Percentiles rank a stretch among this genome's conserved stretches.
These are phyloP conservation scores for Catocala fraxini DNA, from an alignment of 2,888 invertebrate species.

Conservation along the genomic window DNA sequence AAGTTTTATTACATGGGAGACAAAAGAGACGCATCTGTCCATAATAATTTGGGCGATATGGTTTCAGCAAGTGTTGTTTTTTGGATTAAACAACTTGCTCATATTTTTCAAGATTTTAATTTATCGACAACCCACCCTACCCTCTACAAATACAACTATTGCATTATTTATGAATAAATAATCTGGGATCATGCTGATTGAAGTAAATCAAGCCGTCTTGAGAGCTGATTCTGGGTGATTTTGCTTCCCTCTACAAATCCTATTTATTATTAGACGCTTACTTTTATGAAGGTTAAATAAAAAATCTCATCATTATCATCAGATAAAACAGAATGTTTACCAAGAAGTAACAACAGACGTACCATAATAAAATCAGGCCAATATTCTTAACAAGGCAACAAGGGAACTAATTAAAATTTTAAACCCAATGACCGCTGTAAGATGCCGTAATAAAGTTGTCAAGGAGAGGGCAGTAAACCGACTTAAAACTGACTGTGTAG, in stretches of 20 bases:
- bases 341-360: slow-evolving; percentile 56
- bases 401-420: slow-evolving; percentile 77
- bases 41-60: not conserved
- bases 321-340: slow-evolving; percentile 57
- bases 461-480: slow-evolving; percentile 63
- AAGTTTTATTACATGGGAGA: slow-evolving; percentile 21
- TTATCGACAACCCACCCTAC: no score
- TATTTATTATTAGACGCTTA: slow-evolving; percentile 15
- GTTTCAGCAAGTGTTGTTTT: not conserved
- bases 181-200: no score
- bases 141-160: no score
- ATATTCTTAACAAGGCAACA: slow-evolving; percentile 75
- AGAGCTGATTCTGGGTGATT: not conserved
- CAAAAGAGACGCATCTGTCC: slow-evolving; percentile 5
- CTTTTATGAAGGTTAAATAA: slow-evolving; percentile 23
- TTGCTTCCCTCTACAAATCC: not conserved
- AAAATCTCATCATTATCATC: slow-evolving; percentile 44
- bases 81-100: no score
- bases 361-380: slow-evolving; percentile 68
- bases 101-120: no score
- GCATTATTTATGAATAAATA: no score
- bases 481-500: slow-evolving; percentile 45
- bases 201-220: no score
- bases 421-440: slow-evolving; percentile 68
- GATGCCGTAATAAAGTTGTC: slow-evolving; percentile 72